Evolutionary conservation across 1,140 invertebrate genomes (phyloP), one percentile per base, ranked within the genome.

Genomic region (Drosophila varians): DNA sequence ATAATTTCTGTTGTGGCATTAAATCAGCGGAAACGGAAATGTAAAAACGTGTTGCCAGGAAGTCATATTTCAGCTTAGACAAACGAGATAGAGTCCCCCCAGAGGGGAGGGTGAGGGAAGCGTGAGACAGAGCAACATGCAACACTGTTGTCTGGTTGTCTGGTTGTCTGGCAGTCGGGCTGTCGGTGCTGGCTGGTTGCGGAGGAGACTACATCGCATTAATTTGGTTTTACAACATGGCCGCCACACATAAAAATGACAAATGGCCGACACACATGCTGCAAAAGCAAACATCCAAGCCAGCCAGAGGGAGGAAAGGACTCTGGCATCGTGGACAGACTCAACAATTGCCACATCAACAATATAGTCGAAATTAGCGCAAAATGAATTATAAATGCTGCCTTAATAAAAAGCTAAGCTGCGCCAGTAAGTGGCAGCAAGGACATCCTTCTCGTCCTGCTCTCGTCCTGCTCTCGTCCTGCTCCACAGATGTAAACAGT

Each of bases 31-130:
- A 87, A 87, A 77, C 82, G 82, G 82, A 87, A 87, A 87, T 87
- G 74, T 87, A 87, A 87, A 87, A 87, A 87, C 77, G 82, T 87
- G 82, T 87, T 87, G 60, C 74, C 82, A 87, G 82, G 82, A 87
- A 87, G 77, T 87, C 77, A 87, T 87, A 82, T 82, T 77, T 86
- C 74, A 86, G 82, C 77, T 86, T 87, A 87, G 82, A 87, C 82
- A 86, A 86, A 86, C 80, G 77, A 70, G 46, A 70, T 68, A 70
- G 28, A 28, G 14, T 46, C 14, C n/a, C 25, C 14, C n/a, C 25
- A 34, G 57, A 28, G n/a, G 9, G 18, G 25, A 8, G 28, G 36
- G 46, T 43, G 62, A 66, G 57, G 57, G 68, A 51, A 49, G 64
- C 52, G 42, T 72, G 69, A 25, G 70, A 73, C 74, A 65, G 58